Evolutionary conservation across 2,888 invertebrate genomes (phyloP), one percentile per base, ranked within the genome.

Genomic region (Oasisia sp.): DNA sequence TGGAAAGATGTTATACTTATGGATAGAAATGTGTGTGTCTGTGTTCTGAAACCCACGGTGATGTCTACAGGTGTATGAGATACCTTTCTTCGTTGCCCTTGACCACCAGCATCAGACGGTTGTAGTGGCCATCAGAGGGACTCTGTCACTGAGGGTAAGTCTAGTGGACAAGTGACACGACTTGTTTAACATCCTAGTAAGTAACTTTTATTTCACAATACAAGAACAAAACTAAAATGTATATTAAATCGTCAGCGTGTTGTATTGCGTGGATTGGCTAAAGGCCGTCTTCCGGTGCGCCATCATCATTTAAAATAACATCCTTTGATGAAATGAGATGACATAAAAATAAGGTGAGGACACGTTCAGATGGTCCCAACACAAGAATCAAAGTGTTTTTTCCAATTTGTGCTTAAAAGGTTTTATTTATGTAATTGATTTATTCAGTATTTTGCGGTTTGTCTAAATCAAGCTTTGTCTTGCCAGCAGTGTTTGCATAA

Each of bases 41-140:
- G 74, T n/a, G 14, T 74, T 74, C 74, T 74, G 74, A 74, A 74
- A 74, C 7, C 74, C 2, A 3, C 3, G n/a, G 27, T 74, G n/a
- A 7, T 92, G 32, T 93, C 27, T 96, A 45, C 96, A 98, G 98
- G 97, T 98, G 94, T 96, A 95, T 93, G 95, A 96, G 93, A 95
- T 95, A 92, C 99, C 99, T 91, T 99, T 98, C 96, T 98, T 98
- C 96, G 98, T 98, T 93, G 97, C 98, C 93, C 97, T 98, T 8
- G 98, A 99, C 96, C 98, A 98, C 95, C 97, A 97, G 94, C 97
- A 98, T 0, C 97, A 97, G 94, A 97, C 97, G 94, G 98, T 99
- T 92, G 98, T 98, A 90, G 97, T 99, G 56, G 97, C 98, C 4
- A 97, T 99, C 92, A 97, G 99, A 92, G 99, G 99, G 2, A 98